A percentile compares a stretch with the other conserved stretches of the same genome.
Conservation (phyloP, 2,888 invertebrate species). For the Cephus pulcher region DNA sequence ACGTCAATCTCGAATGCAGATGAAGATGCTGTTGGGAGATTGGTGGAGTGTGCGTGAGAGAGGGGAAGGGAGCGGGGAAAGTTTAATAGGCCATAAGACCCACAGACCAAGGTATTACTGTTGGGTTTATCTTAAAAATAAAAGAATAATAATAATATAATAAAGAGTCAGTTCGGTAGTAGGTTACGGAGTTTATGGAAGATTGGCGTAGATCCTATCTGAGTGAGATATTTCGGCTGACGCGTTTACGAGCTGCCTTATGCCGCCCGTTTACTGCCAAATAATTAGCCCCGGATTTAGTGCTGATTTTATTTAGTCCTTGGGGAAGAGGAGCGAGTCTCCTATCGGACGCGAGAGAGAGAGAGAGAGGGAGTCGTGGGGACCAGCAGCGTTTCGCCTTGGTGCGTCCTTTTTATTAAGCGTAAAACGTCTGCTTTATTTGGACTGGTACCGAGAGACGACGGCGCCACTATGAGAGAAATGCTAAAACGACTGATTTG, state of each 20-base stretch:
- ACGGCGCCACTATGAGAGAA: slow-evolving; percentile 9
- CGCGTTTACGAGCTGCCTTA: slow-evolving; percentile 51
- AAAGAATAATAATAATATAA: no score
- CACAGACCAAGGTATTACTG: no score
- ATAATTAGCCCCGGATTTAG: slow-evolving; percentile 64
- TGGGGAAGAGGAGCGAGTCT: slow-evolving; percentile 20
- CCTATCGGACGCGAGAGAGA: slow-evolving; percentile 32
- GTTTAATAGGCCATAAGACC: no score
- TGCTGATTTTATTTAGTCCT: slow-evolving; percentile 52
- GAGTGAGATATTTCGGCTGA: slow-evolving; percentile 48
- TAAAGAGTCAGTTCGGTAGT: slow-evolving; percentile 14
- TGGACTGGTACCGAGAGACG: slow-evolving; percentile 18
- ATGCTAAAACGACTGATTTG: slow-evolving; percentile 34
- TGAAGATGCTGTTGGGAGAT: no score
- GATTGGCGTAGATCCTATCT: slow-evolving; percentile 45
- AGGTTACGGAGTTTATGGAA: slow-evolving; percentile 54
- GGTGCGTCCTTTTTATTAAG: slow-evolving; percentile 55
- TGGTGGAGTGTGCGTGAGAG: no score
- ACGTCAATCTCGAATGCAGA: no score
- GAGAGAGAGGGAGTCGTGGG: slow-evolving; percentile 26
- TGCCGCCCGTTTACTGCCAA: slow-evolving; percentile 56
- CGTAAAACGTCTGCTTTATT: slow-evolving; percentile 62
- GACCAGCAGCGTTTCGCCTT: slow-evolving; percentile 40
- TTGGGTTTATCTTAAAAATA: no score
- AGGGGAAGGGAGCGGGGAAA: no score